These are phyloP conservation scores for Phymanthus crucifer DNA, from an alignment of 92 coral and sea anemone species.

Conservation along the genomic window DNA sequence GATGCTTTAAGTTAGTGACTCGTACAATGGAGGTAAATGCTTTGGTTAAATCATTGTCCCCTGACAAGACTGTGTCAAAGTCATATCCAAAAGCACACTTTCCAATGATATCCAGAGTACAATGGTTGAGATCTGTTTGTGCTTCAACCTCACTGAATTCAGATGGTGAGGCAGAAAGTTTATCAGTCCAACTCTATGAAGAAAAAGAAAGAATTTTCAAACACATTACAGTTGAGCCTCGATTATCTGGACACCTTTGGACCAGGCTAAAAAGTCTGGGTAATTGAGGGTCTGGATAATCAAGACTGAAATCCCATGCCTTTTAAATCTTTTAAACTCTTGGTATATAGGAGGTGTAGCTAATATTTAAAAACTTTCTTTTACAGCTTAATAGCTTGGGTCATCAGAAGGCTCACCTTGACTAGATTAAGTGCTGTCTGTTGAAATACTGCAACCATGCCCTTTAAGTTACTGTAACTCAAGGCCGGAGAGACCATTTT, in stretches of 20 bases:
- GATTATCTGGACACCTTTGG: too few species aligned
- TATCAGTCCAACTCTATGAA: not conserved
- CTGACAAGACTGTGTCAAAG: constrained; percentile 51
- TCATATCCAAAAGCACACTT: constrained; percentile 69
- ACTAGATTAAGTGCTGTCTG: constrained; percentile 32
- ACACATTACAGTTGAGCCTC: too few species aligned
- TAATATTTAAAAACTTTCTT: not conserved
- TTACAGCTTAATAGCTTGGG: too few species aligned
- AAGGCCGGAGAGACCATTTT: constrained; percentile 49
- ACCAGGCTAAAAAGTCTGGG: too few species aligned
- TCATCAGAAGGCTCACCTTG: constrained; percentile 20
- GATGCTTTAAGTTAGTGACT: constrained; percentile 16
- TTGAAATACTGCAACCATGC: constrained; percentile 41
- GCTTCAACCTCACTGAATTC: constrained; percentile 25
- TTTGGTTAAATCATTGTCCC: constrained; percentile 41
- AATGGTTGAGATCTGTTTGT: constrained; percentile 39
- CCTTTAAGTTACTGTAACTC: constrained; percentile 42
- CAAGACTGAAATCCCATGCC: too few species aligned
- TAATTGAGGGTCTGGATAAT: too few species aligned
- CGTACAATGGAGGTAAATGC: constrained; percentile 41
- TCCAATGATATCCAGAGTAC: constrained; percentile 64
- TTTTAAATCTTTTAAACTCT: too few species aligned
- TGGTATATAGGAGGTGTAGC: too few species aligned
- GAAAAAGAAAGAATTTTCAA: not conserved
- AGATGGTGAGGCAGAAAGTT: not conserved